Evolutionary conservation across 2,113 vertebrate species (phyloP).

Genomic region (Girardinichthys multiradiatus): DNA sequence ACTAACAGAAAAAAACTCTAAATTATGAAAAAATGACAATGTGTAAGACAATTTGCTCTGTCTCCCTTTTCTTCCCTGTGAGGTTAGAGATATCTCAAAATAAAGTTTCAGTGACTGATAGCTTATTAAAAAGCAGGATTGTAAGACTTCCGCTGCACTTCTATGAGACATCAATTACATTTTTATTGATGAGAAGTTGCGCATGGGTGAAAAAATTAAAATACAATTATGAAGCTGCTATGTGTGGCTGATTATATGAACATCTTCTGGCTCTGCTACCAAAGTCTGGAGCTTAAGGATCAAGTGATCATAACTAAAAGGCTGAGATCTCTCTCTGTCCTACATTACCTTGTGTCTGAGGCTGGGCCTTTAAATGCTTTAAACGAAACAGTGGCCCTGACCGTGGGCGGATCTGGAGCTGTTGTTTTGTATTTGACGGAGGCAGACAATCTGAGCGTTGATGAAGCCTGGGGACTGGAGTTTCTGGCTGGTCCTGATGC

Average conservation of each 20-base stretch:
- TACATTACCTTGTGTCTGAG: constrained; percentile 66
- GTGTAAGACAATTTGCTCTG: neutral
- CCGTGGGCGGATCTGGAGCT: constrained; percentile 14
- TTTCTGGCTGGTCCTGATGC: neutral
- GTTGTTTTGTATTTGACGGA: constrained; percentile 32
- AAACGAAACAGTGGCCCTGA: constrained; percentile 34
- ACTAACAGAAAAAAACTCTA: neutral
- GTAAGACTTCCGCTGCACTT: neutral
- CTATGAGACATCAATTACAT: neutral
- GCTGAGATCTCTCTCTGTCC: constrained; percentile 28
- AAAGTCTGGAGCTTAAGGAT: constrained; percentile 30
- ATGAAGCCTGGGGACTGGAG: constrained; percentile 20
- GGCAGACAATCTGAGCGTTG: constrained; percentile 27
- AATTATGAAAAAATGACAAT: neutral
- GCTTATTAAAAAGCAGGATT: neutral
- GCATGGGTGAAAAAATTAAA: neutral
- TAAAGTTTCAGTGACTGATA: neutral
- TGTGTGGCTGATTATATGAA: constrained; percentile 23
- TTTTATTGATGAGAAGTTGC: neutral
- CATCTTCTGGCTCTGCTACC: neutral
- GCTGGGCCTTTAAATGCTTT: constrained; percentile 18
- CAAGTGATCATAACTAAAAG: constrained; percentile 52
- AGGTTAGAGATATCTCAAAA: neutral
- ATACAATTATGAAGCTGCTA: neutral
- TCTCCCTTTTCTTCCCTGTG: neutral